Evolutionary conservation across 37 sponge, comb jelly and placozoan genomes (phyloP).

Genomic region (Axinella damicornis): DNA sequence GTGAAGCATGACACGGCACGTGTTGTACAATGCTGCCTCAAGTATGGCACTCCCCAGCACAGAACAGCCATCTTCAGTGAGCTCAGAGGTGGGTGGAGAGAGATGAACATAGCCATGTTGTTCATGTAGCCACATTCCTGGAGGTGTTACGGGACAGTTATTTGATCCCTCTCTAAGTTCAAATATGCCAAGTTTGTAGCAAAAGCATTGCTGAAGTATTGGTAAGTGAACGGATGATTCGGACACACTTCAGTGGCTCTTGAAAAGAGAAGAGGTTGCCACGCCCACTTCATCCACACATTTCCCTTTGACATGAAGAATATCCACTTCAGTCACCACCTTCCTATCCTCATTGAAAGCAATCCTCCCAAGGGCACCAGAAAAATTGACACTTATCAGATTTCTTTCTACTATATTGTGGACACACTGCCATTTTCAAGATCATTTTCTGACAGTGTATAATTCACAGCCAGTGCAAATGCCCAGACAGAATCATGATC

Average conservation of each 20-base stretch:
- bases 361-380: slow-evolving; percentile 8
- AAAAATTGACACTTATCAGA: slow-evolving; percentile 7
- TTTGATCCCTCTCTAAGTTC: slow-evolving; percentile 48
- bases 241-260: neutral
- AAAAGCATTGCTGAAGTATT: slow-evolving; percentile 81
- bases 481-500: slow-evolving; percentile 65
- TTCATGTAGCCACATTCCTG: no score
- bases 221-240: slow-evolving; percentile 45
- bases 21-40: slow-evolving; percentile 83
- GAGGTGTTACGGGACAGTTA: no score
- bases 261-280: neutral
- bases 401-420: neutral
- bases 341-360: neutral
- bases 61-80: slow-evolving; percentile 66
- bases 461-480: slow-evolving; percentile 52
- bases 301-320: slow-evolving; percentile 13
- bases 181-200: slow-evolving; percentile 95
- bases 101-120: no score
- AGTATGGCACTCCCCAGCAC: slow-evolving; percentile 78
- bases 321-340: neutral
- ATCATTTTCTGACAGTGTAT: neutral
- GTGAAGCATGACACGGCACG: slow-evolving; percentile 90
- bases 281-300: no score
- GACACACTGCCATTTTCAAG: neutral
- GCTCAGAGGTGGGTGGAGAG: slow-evolving; percentile 55